Evolutionary conservation across 1,140 invertebrate genomes (phyloP).

Genomic region (Mesaphorura yosii): DNA sequence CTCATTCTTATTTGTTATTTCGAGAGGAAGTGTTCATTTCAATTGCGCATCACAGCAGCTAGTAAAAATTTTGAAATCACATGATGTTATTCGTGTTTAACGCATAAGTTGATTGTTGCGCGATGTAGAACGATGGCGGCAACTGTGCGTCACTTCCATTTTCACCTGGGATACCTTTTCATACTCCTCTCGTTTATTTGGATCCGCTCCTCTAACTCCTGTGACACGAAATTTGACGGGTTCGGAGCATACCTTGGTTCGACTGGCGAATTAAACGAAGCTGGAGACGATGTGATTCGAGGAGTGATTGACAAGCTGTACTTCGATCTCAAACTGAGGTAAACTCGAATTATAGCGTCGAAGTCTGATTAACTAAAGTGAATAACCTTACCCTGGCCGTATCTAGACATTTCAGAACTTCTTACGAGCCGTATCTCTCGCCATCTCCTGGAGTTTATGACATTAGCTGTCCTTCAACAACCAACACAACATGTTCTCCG

Average conservation of each 20-base stretch:
- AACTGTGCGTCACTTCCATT: too few relatives aligned
- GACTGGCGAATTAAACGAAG: background rate
- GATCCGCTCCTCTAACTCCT: too few relatives aligned
- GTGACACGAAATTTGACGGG: background rate
- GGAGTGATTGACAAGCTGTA: background rate
- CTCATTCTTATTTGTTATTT: too few relatives aligned
- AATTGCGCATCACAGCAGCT: too few relatives aligned
- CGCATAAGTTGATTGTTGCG: too few relatives aligned
- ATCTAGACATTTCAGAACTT: constrained; percentile 13
- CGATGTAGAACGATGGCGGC: too few relatives aligned
- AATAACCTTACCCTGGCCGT: background rate
- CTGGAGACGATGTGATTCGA: background rate
- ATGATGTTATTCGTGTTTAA: too few relatives aligned
- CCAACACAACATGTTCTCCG: constrained; percentile 12
- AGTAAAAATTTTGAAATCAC: too few relatives aligned
- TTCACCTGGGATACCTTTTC: too few relatives aligned
- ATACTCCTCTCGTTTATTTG: too few relatives aligned
- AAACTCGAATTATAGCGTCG: background rate
- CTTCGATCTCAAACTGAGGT: background rate
- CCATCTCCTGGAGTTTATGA: constrained; percentile 6
- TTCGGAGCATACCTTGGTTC: constrained; percentile 1
- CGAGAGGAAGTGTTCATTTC: too few relatives aligned
- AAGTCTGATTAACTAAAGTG: background rate
- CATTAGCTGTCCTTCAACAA: constrained; percentile 3
- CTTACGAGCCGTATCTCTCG: constrained; percentile 13